These are phyloP conservation scores for Pinna nobilis DNA, from an alignment of 1,140 invertebrate genomes.

Conservation along the genomic window DNA sequence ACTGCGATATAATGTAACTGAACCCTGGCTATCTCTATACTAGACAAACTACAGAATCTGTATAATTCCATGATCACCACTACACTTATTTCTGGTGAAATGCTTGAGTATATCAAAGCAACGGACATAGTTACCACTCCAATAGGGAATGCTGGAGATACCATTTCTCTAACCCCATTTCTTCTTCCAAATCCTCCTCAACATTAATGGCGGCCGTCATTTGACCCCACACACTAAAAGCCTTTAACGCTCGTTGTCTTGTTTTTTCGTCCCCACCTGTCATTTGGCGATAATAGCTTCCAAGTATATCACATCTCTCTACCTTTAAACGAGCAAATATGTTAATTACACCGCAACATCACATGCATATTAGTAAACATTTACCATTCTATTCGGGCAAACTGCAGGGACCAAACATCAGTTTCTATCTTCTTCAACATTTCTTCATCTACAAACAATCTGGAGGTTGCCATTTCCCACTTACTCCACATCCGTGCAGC, in stretches of 20 bases:
- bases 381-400: conserved; percentile 73
- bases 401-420: conserved; percentile 68
- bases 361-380: not conserved
- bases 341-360: too few species aligned
- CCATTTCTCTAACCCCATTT: too few species aligned
- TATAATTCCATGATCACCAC: too few species aligned
- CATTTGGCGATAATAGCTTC: conserved; percentile 71
- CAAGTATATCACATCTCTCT: conserved; percentile 67
- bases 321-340: conserved; percentile 59
- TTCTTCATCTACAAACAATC: conserved; percentile 61
- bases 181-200: too few species aligned
- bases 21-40: too few species aligned
- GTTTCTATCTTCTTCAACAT: conserved; percentile 54
- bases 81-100: too few species aligned
- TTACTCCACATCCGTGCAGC: conserved; percentile 69
- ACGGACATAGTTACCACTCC: too few species aligned
- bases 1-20: too few species aligned
- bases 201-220: too few species aligned
- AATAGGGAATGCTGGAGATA: too few species aligned
- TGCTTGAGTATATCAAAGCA: too few species aligned
- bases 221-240: conserved; percentile 73
- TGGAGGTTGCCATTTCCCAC: conserved; percentile 72
- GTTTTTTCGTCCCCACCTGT: conserved; percentile 63
- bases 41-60: too few species aligned
- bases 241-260: conserved; percentile 58